Conservation (phyloP, 2,113 vertebrate genomes). For the Chamaetylas fuelleborni region DNA sequence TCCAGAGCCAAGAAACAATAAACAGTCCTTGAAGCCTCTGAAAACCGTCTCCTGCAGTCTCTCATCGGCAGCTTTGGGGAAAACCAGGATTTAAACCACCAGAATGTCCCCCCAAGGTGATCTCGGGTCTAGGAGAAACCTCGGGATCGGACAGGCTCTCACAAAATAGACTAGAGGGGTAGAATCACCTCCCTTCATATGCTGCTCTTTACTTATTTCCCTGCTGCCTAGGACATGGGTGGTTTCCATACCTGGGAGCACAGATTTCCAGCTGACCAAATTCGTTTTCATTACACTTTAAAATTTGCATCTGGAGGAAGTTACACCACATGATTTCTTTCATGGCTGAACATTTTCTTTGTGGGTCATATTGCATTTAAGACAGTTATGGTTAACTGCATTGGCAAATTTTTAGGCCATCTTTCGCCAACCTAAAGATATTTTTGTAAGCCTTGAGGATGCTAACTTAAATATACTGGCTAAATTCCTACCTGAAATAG, state of each 20-base stretch:
- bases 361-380: background rate
- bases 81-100: too few species aligned
- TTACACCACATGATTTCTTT: background rate
- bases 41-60: too few species aligned
- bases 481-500: background rate
- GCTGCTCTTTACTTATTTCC: background rate
- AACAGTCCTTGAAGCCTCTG: too few species aligned
- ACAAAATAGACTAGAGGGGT: background rate
- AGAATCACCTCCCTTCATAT: accelerated
- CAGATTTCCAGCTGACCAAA: background rate
- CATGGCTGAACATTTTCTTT: background rate
- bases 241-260: background rate
- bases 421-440: background rate
- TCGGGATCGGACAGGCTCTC: too few species aligned
- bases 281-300: background rate
- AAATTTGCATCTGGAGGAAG: background rate
- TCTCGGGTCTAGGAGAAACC: too few species aligned
- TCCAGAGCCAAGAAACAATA: too few species aligned
- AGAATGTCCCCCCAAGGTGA: too few species aligned
- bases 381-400: background rate
- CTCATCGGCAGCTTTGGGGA: too few species aligned
- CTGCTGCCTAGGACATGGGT: background rate
- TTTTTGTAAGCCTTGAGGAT: background rate
- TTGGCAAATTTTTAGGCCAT: background rate
- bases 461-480: background rate